These are phyloP conservation scores for Neopelma chrysocephalum DNA, from an alignment of 2,797 vertebrate genomes.

Conservation along the genomic window DNA sequence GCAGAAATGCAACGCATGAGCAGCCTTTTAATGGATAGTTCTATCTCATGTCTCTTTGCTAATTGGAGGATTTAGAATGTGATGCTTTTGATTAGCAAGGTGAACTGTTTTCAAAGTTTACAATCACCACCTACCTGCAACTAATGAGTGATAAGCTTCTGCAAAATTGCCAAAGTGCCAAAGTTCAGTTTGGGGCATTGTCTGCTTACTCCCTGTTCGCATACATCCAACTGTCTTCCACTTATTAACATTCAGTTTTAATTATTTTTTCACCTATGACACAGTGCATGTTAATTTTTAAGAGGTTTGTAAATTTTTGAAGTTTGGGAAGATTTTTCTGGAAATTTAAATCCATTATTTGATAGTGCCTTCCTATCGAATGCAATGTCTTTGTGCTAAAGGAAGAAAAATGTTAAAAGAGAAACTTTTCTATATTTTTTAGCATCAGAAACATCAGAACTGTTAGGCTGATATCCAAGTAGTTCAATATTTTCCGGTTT, in stretches of 20 bases:
- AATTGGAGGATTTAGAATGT: background rate
- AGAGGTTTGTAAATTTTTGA: background rate
- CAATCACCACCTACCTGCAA: rapidly evolving
- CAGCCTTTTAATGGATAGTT: background rate
- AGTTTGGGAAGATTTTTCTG: background rate
- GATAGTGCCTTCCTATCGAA: background rate
- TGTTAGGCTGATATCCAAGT: background rate
- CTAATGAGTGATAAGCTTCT: background rate
- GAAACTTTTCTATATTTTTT: background rate
- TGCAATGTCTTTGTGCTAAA: background rate
- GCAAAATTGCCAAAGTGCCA: background rate
- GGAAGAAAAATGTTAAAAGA: background rate
- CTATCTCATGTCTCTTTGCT: background rate
- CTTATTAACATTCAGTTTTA: background rate
- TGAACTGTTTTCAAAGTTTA: background rate
- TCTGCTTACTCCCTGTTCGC: background rate
- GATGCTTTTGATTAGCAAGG: background rate
- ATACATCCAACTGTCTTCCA: background rate
- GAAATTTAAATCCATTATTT: background rate
- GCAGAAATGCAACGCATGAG: background rate
- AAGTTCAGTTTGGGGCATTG: background rate
- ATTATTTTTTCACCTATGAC: background rate
- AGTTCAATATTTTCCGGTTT: background rate
- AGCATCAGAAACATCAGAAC: background rate
- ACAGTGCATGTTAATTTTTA: background rate